Base-by-base conservation (phyloP, 2,113 vertebrate species). In the Casuarius casuarius region DNA sequence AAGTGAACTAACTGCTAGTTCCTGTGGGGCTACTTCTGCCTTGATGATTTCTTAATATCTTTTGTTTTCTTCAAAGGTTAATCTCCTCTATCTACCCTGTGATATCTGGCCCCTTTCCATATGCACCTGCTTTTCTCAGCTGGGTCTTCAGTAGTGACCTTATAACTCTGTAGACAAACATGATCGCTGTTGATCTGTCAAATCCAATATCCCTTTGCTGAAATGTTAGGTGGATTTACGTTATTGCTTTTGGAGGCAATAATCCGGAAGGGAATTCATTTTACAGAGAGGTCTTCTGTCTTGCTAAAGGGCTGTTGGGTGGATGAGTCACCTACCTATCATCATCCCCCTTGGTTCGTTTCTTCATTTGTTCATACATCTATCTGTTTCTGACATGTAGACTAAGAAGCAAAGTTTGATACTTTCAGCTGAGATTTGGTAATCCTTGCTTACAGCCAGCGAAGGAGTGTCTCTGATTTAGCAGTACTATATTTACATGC, bases 211-310 rank as follows among this genome's bases (percentile, higher is more conserved):
- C 82, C 89, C 92, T 97, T 96, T 93, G 68, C 97, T 97, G 97
- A 98, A 97, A 98, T 97, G 97, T 98, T 98, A 97, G 95, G 87
- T 95, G 96, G 96, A 98, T 98, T 98, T 97, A 31, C 61, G 65
- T 97, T 98, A 97, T 97, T 98, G 95, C 97, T 97, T 78, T 94
- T 91, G 95, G 95, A 97, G 82, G 92, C 82, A 97, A 74, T 97
- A 97, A 97, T 94, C 94, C 94, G 77, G 88, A 92, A 82, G 96
- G 92, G 96, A 97, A 98, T 96, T 97, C 62, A 14, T 96, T 93
- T 95, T 83, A 44, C 81, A 20, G 84, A 73, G 95, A 97, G 91
- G 95, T 84, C 82, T 96, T 79, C 54, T 51, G 81, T 94, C 76
- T 95, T 87, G 85, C 86, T 94, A 25, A 93, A 97, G 84, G 71